phyloP scores from a whole-genome alignment of 2,797 vertebrate species.

The Lepus townsendii region DNA sequence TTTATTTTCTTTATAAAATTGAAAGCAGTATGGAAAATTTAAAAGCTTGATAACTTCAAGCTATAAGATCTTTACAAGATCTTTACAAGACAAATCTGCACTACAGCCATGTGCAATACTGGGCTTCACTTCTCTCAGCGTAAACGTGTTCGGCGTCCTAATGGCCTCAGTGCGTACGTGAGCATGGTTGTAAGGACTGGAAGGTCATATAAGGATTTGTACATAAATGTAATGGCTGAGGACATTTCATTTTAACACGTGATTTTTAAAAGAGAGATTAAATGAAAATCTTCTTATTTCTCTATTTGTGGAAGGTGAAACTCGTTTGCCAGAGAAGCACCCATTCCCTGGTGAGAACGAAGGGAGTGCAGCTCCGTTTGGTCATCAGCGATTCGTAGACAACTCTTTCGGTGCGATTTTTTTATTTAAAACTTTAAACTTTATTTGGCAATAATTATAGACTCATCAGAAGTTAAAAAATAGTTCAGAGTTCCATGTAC shows the following conservation, averaged over 20 bases:
- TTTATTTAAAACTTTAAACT: constrained; percentile 42
- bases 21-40: constrained; percentile 38
- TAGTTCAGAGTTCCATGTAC: constrained; percentile 19
- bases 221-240: background rate
- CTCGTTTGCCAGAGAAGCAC: constrained; percentile 81
- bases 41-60: constrained; percentile 53
- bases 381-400: constrained; percentile 70
- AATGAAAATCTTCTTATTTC: constrained; percentile 75
- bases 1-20: constrained; percentile 13
- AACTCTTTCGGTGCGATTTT: constrained; percentile 25
- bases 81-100: no score
- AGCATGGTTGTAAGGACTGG: no score
- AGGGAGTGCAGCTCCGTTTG: constrained; percentile 76
- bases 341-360: constrained; percentile 80
- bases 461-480: constrained; percentile 54
- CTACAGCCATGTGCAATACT: background rate
- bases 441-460: constrained; percentile 58
- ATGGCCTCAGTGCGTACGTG: no score
- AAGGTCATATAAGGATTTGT: background rate
- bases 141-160: no score
- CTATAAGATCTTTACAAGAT: no score
- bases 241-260: constrained; percentile 73
- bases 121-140: background rate
- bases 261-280: constrained; percentile 74
- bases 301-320: constrained; percentile 81